Base-by-base conservation (phyloP, 2,888 invertebrate genomes). In the Cinara cedri region DNA sequence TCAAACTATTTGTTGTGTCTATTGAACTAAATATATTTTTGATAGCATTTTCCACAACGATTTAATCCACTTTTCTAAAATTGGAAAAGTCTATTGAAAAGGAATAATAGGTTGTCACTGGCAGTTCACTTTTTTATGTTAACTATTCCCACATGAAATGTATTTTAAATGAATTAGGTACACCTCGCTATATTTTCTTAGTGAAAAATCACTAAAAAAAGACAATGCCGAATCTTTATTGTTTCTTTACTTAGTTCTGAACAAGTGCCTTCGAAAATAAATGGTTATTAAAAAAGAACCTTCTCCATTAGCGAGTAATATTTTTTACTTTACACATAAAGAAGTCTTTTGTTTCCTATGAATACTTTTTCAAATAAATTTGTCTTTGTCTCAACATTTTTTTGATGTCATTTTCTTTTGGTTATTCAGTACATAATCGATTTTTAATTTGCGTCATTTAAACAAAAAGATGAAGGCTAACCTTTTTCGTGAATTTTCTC, bases 361-460 rank as follows among this genome's bases (percentile, higher is more conserved):
- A 70, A 78, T 70, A 70, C 70, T 70, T 62, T 78, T 78, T n/a
- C 10, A 34, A 46, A 68, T 70, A 78, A 78, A 78, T 57, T 78
- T 14, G 19, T 24, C 13, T 70, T 78, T 78, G 78, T 78, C 42
- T 78, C 60, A 16, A 34, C 42, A 62, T 62, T 51, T 78, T 74
- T 72, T 72, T 62, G 13, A 16, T 62, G 16, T 76, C 44, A 70
- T 78, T 78, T 68, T 66, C 14, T 60, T 70, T 78, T 42, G 21
- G 51, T 60, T 60, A n/a, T 51, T 49, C 21, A 19, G 16, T 62
- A 75, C 51, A 60, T 78, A 70, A 78, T 78, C 68, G 62, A 78
- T 78, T 70, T 78, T 78, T 78, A 70, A 78, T 78, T 78, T n/a
- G 16, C 49, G 49, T 42, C 34, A n/a, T 78, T 78, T 78, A 42